Base-by-base conservation (phyloP, 2,888 invertebrate species). In the Drosophila parthenogenetica region DNA sequence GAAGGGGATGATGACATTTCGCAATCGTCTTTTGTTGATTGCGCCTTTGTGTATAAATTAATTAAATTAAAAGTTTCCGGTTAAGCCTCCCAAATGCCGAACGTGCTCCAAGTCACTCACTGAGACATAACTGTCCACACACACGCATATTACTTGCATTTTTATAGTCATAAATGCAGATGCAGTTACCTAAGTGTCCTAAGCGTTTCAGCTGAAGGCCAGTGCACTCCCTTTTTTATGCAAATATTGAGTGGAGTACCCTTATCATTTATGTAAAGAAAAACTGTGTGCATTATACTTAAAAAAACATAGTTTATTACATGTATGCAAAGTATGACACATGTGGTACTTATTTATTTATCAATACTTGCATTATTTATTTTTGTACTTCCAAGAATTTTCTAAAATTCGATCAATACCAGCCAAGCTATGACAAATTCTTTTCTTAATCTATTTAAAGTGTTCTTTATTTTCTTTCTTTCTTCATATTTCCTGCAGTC, bases 61-160 rank as follows among this genome's bases (percentile, higher is more conserved):
- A 91, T 91, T 91, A 88, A 91, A 91, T 91, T 91, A 91, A 91
- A 90, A 89, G 90, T 90, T 91, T 91, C 91, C 91, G 91, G 91
- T 87, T 90, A 89, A 89, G 85, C 83, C 86, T 89, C 82, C 54
- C 79, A 80, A 88, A 78, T 69, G 81, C 65, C 70, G 45, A 77
- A 69, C 63, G 62, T 53, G 53, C 53, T 42, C 8, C 42, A 40
- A 57, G 48, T 37, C 43, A 51, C 61, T 48, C 64, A 60, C 67
- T 65, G 46, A 59, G 65, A 8, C 64, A 67, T 57, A 73, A 55
- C 59, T 69, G 62, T 69, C 43, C 43, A 43, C 40, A 45, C 40
- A 54, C 17, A 45, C 64, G 50, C 19, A 40, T 16, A 14, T 40
- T 19, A 45, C 29, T 42, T 61, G 43, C 55, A 17, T 29, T 46